A percentile compares a stretch with the other conserved stretches of the same genome.
These are phyloP conservation scores for Thera britannica DNA, from an alignment of 2,888 invertebrate species.

Conservation along the genomic window DNA sequence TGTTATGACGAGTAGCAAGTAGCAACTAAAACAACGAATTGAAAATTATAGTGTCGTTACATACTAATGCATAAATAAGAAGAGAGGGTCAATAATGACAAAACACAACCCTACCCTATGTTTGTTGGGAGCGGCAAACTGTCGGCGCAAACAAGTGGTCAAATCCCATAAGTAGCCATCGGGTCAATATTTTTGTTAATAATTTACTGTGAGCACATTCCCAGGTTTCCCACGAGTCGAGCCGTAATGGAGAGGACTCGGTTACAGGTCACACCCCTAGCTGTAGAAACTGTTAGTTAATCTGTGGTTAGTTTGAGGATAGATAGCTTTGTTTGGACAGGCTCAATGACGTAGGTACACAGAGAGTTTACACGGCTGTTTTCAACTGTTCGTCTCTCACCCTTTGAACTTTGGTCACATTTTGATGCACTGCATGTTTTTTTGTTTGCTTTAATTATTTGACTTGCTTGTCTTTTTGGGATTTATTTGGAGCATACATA, in stretches of 20 bases:
- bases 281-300: constrained; percentile 36
- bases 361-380: constrained; percentile 32
- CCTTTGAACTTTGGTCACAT: constrained; percentile 20
- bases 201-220: constrained; percentile 77
- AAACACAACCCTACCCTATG: constrained; percentile 45
- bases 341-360: constrained; percentile 46
- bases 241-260: constrained; percentile 66
- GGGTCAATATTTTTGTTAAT: constrained; percentile 84
- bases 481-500: neutral
- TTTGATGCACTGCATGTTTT: neutral
- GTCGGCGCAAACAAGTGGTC: constrained; percentile 80
- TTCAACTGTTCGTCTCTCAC: constrained; percentile 23
- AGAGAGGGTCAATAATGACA: constrained; percentile 29
- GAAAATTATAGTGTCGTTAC: constrained; percentile 14
- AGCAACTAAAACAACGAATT: neutral
- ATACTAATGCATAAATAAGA: constrained; percentile 36
- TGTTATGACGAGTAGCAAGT: neutral
- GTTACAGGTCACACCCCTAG: constrained; percentile 71
- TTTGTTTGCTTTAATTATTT: neutral
- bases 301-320: constrained; percentile 33
- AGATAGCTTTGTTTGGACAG: constrained; percentile 57
- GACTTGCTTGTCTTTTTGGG: neutral
- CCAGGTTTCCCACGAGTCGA: constrained; percentile 63
- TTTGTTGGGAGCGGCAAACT: constrained; percentile 79
- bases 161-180: constrained; percentile 84